Evolutionary conservation across 2,797 vertebrate species (phyloP).

Genomic region (Malacoctenus gilli): DNA sequence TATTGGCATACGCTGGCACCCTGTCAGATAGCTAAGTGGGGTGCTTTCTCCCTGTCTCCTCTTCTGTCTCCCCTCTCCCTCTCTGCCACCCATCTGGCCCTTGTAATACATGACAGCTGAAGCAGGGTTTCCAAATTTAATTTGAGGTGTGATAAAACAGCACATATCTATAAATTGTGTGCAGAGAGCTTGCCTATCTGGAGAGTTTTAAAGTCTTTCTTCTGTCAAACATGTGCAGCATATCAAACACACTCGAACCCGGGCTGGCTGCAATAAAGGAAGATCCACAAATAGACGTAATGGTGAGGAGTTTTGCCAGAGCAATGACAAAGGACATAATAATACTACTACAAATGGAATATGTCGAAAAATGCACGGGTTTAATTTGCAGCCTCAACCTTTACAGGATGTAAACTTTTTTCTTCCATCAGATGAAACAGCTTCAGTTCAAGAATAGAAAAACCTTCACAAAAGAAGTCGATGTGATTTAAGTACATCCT

Average conservation of each 20-base stretch:
- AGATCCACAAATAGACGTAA: conserved; percentile 63
- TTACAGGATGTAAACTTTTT: conserved; percentile 13
- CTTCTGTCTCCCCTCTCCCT: conserved; percentile 19
- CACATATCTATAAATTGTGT: conserved; percentile 78
- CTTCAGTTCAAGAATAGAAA: conserved; percentile 45
- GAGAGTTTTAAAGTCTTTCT: conserved; percentile 58
- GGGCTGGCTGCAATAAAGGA: conserved; percentile 49
- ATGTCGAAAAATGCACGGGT: conserved; percentile 17
- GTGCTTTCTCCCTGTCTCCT: conserved; percentile 25
- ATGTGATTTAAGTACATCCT: conserved; percentile 46
- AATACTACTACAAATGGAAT: conserved; percentile 37
- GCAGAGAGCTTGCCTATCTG: conserved; percentile 56
- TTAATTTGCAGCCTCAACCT: conserved; percentile 18
- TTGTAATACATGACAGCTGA: conserved; percentile 79
- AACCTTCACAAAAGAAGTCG: conserved; percentile 33
- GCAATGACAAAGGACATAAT: conserved; percentile 42
- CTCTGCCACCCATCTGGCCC: conserved; percentile 72
- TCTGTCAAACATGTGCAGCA: conserved; percentile 64
- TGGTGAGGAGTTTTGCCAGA: conserved; percentile 35
- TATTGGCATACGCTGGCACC: conserved; percentile 32
- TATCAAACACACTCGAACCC: conserved; percentile 57
- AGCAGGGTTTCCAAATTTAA: conserved; percentile 72
- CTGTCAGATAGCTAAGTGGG: conserved; percentile 28
- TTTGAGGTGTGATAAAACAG: conserved; percentile 78
- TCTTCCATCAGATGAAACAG: conserved; percentile 31